A percentile compares a stretch with the other conserved stretches of the same genome.
Evolutionary conservation across 1,140 invertebrate genomes (phyloP).

Genomic region (Eubasilissa regina): DNA sequence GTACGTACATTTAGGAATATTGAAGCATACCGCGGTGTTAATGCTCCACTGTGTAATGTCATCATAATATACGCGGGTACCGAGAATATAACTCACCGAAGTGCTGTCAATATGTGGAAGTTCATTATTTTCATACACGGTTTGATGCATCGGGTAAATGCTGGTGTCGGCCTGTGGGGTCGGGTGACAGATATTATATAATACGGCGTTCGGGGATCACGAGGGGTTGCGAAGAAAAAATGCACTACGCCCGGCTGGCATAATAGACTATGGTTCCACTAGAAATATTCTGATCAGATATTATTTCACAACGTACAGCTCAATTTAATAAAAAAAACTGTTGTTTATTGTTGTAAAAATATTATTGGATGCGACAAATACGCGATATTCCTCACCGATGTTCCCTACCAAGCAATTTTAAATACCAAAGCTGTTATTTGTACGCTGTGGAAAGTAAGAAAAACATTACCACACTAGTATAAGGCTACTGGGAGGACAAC

Average conservation of each 20-base stretch:
- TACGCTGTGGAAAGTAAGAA: too few relatives aligned
- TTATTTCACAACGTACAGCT: too few relatives aligned
- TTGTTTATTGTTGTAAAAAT: too few relatives aligned
- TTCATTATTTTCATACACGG: constrained; percentile 50
- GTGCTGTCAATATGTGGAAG: constrained; percentile 43
- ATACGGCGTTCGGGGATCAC: neutral
- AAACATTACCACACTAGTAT: too few relatives aligned
- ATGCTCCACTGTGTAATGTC: constrained; percentile 18
- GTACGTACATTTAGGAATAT: neutral
- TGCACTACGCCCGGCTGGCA: neutral
- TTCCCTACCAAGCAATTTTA: too few relatives aligned
- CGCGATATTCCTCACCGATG: too few relatives aligned
- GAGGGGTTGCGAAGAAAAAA: neutral
- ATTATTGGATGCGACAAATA: too few relatives aligned
- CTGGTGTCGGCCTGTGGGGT: constrained; percentile 11
- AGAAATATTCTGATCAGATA: neutral
- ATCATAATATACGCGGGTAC: neutral
- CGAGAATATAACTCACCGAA: constrained; percentile 20
- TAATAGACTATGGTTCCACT: constrained; percentile 5
- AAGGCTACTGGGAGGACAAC: too few relatives aligned
- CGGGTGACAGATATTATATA: constrained; percentile 39
- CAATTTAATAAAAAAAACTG: too few relatives aligned
- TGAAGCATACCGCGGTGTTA: constrained; percentile 17
- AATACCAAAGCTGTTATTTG: too few relatives aligned
- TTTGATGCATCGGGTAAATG: constrained; percentile 44